Percentiles rank a stretch among this genome's conserved stretches.
phyloP scores from a whole-genome alignment of 1,140 invertebrate genomes.

The Calliopsis andreniformis region DNA sequence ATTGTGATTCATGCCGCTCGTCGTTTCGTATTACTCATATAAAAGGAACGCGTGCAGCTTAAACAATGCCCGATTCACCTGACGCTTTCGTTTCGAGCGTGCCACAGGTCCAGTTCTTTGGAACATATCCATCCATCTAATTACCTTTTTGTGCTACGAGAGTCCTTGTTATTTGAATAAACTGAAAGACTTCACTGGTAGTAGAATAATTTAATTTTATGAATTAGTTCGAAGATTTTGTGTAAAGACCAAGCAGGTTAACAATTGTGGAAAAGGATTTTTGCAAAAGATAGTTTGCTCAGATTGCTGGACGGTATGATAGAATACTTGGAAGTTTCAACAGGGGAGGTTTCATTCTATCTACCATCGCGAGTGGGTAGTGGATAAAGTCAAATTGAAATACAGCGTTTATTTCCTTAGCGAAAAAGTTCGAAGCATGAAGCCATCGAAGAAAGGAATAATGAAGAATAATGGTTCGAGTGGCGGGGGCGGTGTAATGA shows the following conservation, averaged over 20 bases:
- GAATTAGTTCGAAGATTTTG: too few relatives aligned
- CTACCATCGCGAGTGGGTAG: not conserved
- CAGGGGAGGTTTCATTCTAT: too few relatives aligned
- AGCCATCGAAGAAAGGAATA: constrained; percentile 7
- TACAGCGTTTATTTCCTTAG: not conserved
- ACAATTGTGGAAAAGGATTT: too few relatives aligned
- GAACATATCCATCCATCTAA: not conserved
- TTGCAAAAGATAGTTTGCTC: too few relatives aligned
- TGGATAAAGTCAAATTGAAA: not conserved
- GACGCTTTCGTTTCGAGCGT: constrained; percentile 38
- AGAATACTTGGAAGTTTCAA: too few relatives aligned
- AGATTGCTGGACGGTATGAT: too few relatives aligned
- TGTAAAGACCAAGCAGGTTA: too few relatives aligned
- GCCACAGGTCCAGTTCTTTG: not conserved
- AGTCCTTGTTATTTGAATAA: too few relatives aligned
- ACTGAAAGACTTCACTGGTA: too few relatives aligned
- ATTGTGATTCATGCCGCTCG: constrained; percentile 73
- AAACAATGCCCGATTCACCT: constrained; percentile 59
- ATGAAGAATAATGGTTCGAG: constrained; percentile 21
- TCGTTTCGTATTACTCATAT: constrained; percentile 68
- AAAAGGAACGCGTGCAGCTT: constrained; percentile 41
- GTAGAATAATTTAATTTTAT: too few relatives aligned
- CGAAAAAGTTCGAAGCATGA: not conserved
- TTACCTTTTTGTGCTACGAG: too few relatives aligned
- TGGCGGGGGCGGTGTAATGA: constrained; percentile 9